Base-by-base conservation (phyloP, 2,113 vertebrate genomes). In the Erpornis zantholeuca region DNA sequence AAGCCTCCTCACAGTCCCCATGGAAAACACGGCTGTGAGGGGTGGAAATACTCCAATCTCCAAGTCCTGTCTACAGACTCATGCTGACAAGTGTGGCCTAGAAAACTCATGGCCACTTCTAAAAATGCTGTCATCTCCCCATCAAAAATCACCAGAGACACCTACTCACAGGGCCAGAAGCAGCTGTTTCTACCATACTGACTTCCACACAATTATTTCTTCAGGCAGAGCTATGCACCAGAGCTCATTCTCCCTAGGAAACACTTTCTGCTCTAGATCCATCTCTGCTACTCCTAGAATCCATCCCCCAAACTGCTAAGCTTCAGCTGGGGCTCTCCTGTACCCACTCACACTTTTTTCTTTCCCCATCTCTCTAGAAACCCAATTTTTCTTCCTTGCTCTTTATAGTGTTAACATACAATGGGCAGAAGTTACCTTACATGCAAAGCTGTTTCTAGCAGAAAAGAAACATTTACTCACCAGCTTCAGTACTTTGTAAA, bases 401-500 rank as follows among this genome's bases (percentile, higher is more conserved):
- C 49, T 73, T 53, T 31, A 6, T 5, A 27, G 7, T 1, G 1
- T 15, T 33, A 57, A 80, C 12, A 36, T 6, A 1, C 10, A 50
- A 7, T 0, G 0, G 16, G 33, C 24, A 84, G 10, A 69, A 53
- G 5, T 9, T 76, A 33, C 33, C 33, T 53, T 3, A 60, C 13
- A 3, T 0, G 4, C 0, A 1, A 82, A 54, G 11, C 8, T 16
- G 15, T 4, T 70, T 57, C 29, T 9, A 66, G 20, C 13, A 80
- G 11, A 31, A 82, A 31, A 44, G 1, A 73, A 85, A 23, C 7
- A 14, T 16, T 71, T 24, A 12, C 95, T 95, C 38, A 92, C 96
- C 91, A 97, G 96, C 80, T 97, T 97, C 57, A 97, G 90, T 33
- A 97, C 96, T 75, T 96, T 97, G 68, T 92, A 97, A 85, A 97